A percentile compares a stretch with the other conserved stretches of the same genome.
Conservation (phyloP, 2,888 invertebrate species). For the Macrosiphum euphorbiae region DNA sequence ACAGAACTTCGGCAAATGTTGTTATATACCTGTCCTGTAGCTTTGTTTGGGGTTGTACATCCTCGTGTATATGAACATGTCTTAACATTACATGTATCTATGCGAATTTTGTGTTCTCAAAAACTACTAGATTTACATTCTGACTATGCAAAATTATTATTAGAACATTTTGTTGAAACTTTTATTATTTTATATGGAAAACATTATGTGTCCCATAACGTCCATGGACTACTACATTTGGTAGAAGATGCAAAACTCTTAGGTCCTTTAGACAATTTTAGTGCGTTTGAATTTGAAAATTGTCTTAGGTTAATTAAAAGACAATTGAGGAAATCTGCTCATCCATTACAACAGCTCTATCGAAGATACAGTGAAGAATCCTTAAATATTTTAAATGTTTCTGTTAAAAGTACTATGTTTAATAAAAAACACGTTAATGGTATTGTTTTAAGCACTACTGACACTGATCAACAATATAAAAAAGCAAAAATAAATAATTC, state of each 20-base stretch:
- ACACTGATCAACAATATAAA: conserved; percentile 4
- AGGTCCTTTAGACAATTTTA: not conserved
- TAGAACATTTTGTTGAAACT: conserved; percentile 2
- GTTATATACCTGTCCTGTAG: not conserved
- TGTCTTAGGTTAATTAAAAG: not conserved
- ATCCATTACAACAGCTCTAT: not conserved
- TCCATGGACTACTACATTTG: not conserved
- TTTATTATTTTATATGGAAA: not conserved
- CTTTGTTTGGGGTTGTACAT: not conserved
- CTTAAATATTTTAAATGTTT: not conserved
- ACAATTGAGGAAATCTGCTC: not conserved
- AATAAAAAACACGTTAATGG: not conserved
- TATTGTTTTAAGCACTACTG: not conserved
- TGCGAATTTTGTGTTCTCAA: not conserved
- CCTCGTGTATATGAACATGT: not conserved
- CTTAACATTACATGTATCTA: not conserved
- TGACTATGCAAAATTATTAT: not conserved
- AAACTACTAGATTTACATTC: not conserved
- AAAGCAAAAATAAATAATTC: conserved; percentile 17
- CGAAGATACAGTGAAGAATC: not conserved
- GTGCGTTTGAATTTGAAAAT: conserved; percentile 25
- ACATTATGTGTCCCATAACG: not conserved
- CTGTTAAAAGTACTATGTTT: not conserved
- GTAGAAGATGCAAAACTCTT: not conserved
- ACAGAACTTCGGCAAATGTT: not conserved